Conservation (phyloP, 2,113 vertebrate species). For the Cavia porcellus region DNA sequence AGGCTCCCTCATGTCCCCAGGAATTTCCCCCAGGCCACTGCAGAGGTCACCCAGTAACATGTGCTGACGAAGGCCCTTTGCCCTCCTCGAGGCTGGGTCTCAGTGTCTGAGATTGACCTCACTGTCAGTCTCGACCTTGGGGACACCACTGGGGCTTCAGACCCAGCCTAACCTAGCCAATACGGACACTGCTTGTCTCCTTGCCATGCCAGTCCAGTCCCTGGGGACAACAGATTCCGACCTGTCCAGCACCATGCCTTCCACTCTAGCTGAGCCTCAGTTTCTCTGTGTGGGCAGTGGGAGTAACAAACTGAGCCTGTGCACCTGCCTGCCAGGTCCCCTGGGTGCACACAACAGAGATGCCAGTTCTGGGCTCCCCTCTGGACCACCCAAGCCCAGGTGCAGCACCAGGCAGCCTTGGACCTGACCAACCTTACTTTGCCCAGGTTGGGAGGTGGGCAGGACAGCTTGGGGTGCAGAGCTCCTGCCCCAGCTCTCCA, state of each 20-base stretch:
- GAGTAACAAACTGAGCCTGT: not conserved
- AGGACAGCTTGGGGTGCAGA: fast-evolving
- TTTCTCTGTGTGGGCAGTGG: not conserved
- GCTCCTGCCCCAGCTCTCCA: too few relatives aligned
- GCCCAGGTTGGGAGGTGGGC: too few relatives aligned
- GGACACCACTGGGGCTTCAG: too few relatives aligned
- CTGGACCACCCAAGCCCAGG: not conserved
- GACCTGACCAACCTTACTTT: fast-evolving
- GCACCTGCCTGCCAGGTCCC: not conserved
- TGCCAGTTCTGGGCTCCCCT: not conserved
- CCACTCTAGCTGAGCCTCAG: not conserved
- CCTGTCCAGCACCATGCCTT: not conserved
- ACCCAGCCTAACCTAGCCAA: too few relatives aligned
- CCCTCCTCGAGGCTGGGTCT: not conserved
- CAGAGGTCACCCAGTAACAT: fast-evolving
- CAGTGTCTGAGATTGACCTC: not conserved
- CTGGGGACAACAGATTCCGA: not conserved
- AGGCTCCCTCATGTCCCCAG: not conserved
- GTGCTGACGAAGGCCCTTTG: fast-evolving
- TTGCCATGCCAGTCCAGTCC: not conserved
- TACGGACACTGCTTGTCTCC: too few relatives aligned
- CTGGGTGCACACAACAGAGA: too few relatives aligned
- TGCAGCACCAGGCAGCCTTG: not conserved
- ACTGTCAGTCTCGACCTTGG: too few relatives aligned
- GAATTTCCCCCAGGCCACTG: fast-evolving